These are phyloP conservation scores for Ambastaia sidthimunki DNA, from an alignment of 2,797 vertebrate species.

Conservation along the genomic window DNA sequence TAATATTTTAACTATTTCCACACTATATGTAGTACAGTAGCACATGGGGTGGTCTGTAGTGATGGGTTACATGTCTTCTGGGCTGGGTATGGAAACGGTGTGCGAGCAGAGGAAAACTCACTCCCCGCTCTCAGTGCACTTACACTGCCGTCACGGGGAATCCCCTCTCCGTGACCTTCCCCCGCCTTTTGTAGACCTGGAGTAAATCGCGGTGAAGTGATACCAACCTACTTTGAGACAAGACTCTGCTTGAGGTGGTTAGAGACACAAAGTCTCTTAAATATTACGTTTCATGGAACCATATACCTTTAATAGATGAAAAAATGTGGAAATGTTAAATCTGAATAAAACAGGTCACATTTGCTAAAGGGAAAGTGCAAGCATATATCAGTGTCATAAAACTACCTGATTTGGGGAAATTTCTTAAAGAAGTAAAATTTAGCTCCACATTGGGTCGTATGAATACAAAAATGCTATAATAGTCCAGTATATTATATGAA, in stretches of 20 bases:
- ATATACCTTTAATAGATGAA: neutral
- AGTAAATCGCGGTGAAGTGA: slow-evolving; percentile 22
- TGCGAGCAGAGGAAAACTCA: slow-evolving; percentile 32
- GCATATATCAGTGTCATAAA: too few species aligned
- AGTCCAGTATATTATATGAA: too few species aligned
- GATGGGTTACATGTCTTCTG: slow-evolving; percentile 14
- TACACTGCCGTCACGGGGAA: slow-evolving; percentile 50
- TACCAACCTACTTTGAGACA: slow-evolving; percentile 18
- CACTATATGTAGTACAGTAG: slow-evolving; percentile 1
- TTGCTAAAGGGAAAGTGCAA: too few species aligned
- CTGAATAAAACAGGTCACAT: too few species aligned
- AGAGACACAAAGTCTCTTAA: neutral
- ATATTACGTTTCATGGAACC: neutral
- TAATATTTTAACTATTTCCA: too few species aligned
- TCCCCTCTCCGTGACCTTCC: slow-evolving; percentile 57
- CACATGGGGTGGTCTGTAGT: neutral
- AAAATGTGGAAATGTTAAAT: too few species aligned
- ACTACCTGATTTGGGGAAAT: too few species aligned
- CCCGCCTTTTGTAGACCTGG: slow-evolving; percentile 5
- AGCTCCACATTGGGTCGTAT: too few species aligned
- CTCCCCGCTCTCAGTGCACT: neutral
- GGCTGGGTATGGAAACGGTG: slow-evolving; percentile 34
- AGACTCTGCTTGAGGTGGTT: slow-evolving; percentile 2
- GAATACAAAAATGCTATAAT: too few species aligned
- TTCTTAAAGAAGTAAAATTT: too few species aligned